Conservation (phyloP, 2,113 vertebrate species). For the Sciurus niger region DNA sequence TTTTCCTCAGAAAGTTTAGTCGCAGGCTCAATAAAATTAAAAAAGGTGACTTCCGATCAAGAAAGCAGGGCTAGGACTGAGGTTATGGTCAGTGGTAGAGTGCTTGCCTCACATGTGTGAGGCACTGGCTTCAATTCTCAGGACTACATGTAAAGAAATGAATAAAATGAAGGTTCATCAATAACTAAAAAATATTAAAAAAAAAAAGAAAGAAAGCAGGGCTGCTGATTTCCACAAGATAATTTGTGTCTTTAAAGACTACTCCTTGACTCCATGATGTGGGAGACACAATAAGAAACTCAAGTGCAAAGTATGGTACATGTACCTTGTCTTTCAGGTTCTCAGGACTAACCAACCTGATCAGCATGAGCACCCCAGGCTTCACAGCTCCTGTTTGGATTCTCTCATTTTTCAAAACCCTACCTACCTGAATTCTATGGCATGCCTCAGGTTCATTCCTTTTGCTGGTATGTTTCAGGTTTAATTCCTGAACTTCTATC, state of each 20-base stretch:
- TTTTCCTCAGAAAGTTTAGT: conserved; percentile 19
- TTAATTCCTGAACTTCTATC: not conserved
- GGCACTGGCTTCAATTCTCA: too few species aligned
- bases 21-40: conserved; percentile 37
- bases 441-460: not conserved
- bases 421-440: not conserved
- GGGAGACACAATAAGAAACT: not conserved
- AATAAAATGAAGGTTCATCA: too few species aligned
- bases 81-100: too few species aligned
- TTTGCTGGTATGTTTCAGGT: not conserved
- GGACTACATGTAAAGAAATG: too few species aligned
- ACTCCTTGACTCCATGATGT: not conserved
- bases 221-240: not conserved
- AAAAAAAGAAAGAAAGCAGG: not conserved
- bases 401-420: not conserved
- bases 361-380: fast-evolving
- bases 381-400: not conserved
- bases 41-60: not conserved
- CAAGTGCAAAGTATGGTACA: not conserved
- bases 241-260: not conserved
- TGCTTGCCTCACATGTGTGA: too few species aligned
- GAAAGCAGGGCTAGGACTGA: not conserved
- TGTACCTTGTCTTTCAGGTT: not conserved
- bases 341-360: not conserved
- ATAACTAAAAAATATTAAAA: too few species aligned